phyloP scores from a whole-genome alignment of 2,797 vertebrate species.

The Rhinatrema bivittatum region DNA sequence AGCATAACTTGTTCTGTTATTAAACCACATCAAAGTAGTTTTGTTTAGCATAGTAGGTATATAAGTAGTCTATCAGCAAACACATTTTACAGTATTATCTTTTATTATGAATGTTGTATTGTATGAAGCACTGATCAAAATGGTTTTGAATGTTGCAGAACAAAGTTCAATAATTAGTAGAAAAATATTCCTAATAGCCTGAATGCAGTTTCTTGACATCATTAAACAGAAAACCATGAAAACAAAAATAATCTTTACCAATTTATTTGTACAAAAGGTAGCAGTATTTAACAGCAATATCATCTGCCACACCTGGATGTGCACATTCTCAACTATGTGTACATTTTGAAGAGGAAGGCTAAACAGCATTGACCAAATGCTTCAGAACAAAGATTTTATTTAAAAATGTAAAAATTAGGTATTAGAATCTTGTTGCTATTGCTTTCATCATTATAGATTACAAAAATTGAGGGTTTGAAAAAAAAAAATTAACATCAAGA shows the following conservation, averaged over 20 bases:
- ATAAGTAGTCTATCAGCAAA: too few relatives aligned
- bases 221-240: too few relatives aligned
- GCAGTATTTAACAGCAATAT: slow-evolving; percentile 65
- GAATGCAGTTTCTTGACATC: too few relatives aligned
- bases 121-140: too few relatives aligned
- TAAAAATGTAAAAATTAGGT: slow-evolving; percentile 60
- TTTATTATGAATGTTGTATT: too few relatives aligned
- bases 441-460: slow-evolving; percentile 63
- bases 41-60: too few relatives aligned
- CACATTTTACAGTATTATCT: too few relatives aligned
- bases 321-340: slow-evolving; percentile 62
- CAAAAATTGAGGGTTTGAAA: slow-evolving; percentile 45
- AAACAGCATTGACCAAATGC: slow-evolving; percentile 56
- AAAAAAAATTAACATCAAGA: slow-evolving; percentile 11
- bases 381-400: slow-evolving; percentile 48
- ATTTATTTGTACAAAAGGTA: slow-evolving; percentile 72
- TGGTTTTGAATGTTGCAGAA: too few relatives aligned
- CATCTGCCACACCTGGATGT: slow-evolving; percentile 52
- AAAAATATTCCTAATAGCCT: too few relatives aligned
- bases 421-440: slow-evolving; percentile 66
- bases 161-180: too few relatives aligned
- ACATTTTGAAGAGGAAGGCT: slow-evolving; percentile 51
- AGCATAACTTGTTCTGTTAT: too few relatives aligned
- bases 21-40: too few relatives aligned
- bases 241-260: slow-evolving; percentile 41